Percentiles rank a stretch among this genome's conserved stretches.
phyloP scores from a whole-genome alignment of 2,113 vertebrate genomes.

The Halichoerus grypus region DNA sequence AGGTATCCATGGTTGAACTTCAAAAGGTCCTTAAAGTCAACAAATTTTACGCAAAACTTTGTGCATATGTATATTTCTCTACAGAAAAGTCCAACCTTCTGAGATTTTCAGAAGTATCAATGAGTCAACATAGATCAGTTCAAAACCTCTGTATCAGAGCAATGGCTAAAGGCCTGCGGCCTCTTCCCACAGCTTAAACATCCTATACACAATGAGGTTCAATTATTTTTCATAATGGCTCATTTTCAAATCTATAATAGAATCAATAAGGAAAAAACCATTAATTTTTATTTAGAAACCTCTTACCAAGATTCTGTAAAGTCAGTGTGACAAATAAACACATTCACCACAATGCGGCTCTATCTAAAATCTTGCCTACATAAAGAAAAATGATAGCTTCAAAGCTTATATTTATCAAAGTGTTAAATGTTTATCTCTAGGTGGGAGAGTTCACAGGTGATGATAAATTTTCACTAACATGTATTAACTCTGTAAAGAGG shows the following conservation, averaged over 20 bases:
- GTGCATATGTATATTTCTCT: neutral
- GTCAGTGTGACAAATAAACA: slow-evolving; percentile 7
- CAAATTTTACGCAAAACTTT: neutral
- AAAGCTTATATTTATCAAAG: slow-evolving; percentile 34
- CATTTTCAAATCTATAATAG: neutral
- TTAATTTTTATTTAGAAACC: slow-evolving; percentile 11
- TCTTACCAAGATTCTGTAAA: slow-evolving; percentile 13
- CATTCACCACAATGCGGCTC: neutral
- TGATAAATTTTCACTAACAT: slow-evolving; percentile 13
- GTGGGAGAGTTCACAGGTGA: neutral
- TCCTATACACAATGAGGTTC: neutral
- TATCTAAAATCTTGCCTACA: neutral
- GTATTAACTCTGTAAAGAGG: neutral
- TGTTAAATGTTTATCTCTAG: neutral
- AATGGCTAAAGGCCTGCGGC: neutral
- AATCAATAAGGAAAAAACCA: neutral
- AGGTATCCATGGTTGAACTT: neutral
- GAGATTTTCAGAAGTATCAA: neutral
- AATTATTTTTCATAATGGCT: neutral
- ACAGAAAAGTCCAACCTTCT: neutral
- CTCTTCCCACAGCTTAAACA: neutral
- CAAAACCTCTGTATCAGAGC: neutral
- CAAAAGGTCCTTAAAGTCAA: neutral
- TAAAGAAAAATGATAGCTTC: slow-evolving; percentile 28
- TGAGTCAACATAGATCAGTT: neutral